Evolutionary conservation across 2,113 vertebrate genomes (phyloP), one percentile per base, ranked within the genome.

Genomic region (Oophaga pumilio): DNA sequence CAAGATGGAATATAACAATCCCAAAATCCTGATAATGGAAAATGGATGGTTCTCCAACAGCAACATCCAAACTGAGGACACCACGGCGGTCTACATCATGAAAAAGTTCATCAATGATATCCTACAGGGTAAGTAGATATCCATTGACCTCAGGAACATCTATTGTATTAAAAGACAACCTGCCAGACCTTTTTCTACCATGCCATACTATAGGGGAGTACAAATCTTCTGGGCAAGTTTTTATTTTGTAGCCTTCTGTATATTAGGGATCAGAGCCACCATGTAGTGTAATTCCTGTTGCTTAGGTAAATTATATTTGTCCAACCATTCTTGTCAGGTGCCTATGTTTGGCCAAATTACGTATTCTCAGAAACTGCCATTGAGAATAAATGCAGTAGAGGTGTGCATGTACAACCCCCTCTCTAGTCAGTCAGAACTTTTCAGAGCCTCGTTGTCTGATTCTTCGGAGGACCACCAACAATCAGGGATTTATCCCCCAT

Each of bases 21-120:
- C 94, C 2, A 91, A 50, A 20, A 95, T 99, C 90, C 90, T 99
- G 80, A 95, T 99, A 87, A 92, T 96, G 18, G 98, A 99, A 91
- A 98, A 95, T 7, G 95, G 98, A 76, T 99, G 98, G 98, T 99
- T 97, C 92, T 96, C 97, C 15, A 94, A 97, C 24, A 94, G 94
- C 80, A 92, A 94, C 0, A 95, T 97, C 76, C 95, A 93, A 90
- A 96, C 93, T 11, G 97, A 99, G 85, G 98, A 99, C 84, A 99
- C 97, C 20, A 94, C 95, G 4, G 93, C 94, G 60, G 95, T 99
- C 89, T 98, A 97, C 87, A 90, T 96, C 76, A 98, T 97, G 95
- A 99, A 99, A 93, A 97, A 92, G 80, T 99, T 99, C 90, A 93
- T 99, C 89, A 97, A 97, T 88, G 96, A 98, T 86, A 96, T 97